Percentiles rank a stretch among this genome's conserved stretches.
Conservation (phyloP, 1,140 invertebrate genomes). For the Trichoplusia ni region DNA sequence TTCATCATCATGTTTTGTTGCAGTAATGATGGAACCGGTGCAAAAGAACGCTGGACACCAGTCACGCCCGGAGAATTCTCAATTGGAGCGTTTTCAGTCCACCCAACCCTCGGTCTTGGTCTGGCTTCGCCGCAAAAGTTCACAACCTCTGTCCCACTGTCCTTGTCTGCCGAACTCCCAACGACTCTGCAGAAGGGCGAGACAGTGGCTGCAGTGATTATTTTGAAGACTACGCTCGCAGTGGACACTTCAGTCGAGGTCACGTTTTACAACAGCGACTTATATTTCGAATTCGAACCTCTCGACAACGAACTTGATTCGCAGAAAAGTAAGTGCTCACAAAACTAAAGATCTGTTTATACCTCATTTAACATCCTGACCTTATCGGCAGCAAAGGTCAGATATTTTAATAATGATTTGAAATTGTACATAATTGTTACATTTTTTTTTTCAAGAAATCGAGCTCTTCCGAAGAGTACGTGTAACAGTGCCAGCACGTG, state of each 20-base stretch:
- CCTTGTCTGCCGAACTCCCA: slow-evolving; percentile 86
- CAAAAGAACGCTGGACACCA: slow-evolving; percentile 86
- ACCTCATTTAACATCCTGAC: no score
- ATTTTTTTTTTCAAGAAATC: slow-evolving; percentile 56
- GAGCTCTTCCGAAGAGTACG: slow-evolving; percentile 69
- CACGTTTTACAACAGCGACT: slow-evolving; percentile 90
- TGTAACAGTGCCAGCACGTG: slow-evolving; percentile 61
- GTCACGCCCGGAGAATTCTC: slow-evolving; percentile 97
- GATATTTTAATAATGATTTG: no score
- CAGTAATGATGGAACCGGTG: slow-evolving; percentile 82
- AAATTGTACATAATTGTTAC: no score
- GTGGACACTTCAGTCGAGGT: slow-evolving; percentile 91
- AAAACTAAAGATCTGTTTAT: not conserved
- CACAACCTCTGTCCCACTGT: slow-evolving; percentile 87
- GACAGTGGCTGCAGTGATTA: slow-evolving; percentile 93
- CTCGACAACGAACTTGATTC: slow-evolving; percentile 81
- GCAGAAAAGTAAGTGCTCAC: slow-evolving; percentile 66
- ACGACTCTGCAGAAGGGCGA: slow-evolving; percentile 95
- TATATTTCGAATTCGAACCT: slow-evolving; percentile 90
- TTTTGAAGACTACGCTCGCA: slow-evolving; percentile 95
- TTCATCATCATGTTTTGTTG: slow-evolving; percentile 8
- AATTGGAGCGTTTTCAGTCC: slow-evolving; percentile 95
- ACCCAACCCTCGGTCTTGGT: slow-evolving; percentile 91
- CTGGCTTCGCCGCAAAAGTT: slow-evolving; percentile 89
- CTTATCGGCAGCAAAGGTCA: no score